Evolutionary conservation across 1,140 invertebrate species (phyloP).

Genomic region (Drosophila pseudoobscura): DNA sequence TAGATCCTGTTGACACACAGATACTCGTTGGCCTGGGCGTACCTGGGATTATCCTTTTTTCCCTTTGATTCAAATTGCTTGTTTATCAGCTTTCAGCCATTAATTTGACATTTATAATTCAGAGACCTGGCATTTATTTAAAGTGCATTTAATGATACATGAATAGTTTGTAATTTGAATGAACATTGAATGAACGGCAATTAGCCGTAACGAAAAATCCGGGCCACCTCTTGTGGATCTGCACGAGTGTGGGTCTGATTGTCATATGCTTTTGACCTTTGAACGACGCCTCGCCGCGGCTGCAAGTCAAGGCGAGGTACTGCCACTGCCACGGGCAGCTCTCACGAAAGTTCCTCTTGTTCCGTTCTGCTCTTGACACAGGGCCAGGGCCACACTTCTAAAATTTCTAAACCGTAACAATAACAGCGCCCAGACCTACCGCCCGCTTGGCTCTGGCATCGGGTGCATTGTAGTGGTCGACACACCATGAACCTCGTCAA

Average conservation of each 20-base stretch:
- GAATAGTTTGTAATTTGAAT: slow-evolving; percentile 12
- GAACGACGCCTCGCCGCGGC: slow-evolving; percentile 20
- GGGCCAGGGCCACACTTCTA: slow-evolving; percentile 58
- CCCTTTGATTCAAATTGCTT: slow-evolving; percentile 2
- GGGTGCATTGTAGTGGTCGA: slow-evolving; percentile 41
- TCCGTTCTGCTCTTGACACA: slow-evolving; percentile 60
- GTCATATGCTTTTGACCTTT: slow-evolving; percentile 46
- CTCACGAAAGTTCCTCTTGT: slow-evolving; percentile 31
- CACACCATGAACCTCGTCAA: slow-evolving; percentile 66
- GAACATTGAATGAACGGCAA: not conserved
- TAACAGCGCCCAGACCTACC: slow-evolving; percentile 34
- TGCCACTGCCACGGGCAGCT: slow-evolving; percentile 41
- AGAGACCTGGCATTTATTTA: slow-evolving; percentile 7
- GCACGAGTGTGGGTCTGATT: not conserved
- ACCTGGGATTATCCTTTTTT: slow-evolving; percentile 8
- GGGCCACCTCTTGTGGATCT: slow-evolving; percentile 1
- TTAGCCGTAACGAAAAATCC: slow-evolving; percentile 14
- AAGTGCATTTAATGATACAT: slow-evolving; percentile 42
- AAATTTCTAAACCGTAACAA: slow-evolving; percentile 59
- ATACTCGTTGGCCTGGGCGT: not conserved
- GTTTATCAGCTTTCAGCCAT: not conserved
- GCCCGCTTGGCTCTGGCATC: not conserved
- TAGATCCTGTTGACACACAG: too few relatives aligned
- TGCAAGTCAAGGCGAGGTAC: slow-evolving; percentile 59
- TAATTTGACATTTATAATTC: slow-evolving; percentile 21